These are phyloP conservation scores for Aegypius monachus DNA, from an alignment of 2,113 vertebrate genomes.

Conservation along the genomic window DNA sequence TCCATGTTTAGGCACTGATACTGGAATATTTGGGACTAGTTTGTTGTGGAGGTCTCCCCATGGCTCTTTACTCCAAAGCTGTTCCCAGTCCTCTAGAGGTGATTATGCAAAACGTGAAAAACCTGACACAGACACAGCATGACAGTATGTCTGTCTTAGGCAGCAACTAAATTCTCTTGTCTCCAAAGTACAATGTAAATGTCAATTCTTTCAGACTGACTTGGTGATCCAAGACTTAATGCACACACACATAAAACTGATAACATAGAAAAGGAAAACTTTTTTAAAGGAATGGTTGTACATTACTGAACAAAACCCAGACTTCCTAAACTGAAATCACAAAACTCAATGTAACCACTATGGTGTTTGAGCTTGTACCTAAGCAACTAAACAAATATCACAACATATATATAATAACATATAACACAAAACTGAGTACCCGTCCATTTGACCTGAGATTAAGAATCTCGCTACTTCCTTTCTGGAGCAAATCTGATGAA, in stretches of 20 bases:
- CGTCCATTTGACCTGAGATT: constrained; percentile 22
- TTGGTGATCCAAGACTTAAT: not conserved
- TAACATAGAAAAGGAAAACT: not conserved
- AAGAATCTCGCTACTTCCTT: constrained; percentile 17
- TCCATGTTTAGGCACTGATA: fast-evolving
- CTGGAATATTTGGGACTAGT: not conserved
- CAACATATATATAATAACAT: not conserved
- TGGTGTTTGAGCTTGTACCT: constrained; percentile 34
- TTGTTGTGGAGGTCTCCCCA: not conserved
- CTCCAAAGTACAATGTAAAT: not conserved
- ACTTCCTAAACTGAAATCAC: constrained; percentile 48
- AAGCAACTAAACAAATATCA: constrained; percentile 39
- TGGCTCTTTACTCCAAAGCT: not conserved
- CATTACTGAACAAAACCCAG: not conserved
- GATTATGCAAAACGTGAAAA: not conserved
- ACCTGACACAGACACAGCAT: not conserved
- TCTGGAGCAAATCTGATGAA: not conserved
- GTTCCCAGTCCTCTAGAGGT: not conserved
- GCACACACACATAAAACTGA: not conserved
- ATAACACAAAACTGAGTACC: not conserved
- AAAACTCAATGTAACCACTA: constrained; percentile 11
- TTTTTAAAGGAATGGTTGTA: constrained; percentile 7
- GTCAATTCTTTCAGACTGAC: not conserved
- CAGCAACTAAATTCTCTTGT: not conserved
- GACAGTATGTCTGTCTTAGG: not conserved